A percentile compares a stretch with the other conserved stretches of the same genome.
Conservation (phyloP, 2,888 invertebrate genomes). For the Aphodius sticticus region DNA sequence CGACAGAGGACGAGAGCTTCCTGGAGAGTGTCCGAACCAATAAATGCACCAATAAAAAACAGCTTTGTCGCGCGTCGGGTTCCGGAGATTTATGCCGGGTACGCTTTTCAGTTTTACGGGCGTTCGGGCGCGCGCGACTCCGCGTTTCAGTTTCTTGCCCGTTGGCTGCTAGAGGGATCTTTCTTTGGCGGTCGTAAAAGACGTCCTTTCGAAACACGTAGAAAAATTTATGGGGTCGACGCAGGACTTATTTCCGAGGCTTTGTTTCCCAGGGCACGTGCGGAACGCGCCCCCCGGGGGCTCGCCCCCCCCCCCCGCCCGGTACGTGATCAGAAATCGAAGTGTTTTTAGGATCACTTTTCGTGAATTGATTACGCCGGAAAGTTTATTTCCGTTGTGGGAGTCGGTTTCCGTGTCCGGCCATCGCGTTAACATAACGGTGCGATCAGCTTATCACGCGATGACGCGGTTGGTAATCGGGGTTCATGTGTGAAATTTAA, state of each 20-base stretch:
- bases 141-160: not conserved
- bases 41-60: slow-evolving; percentile 26
- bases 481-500: not conserved
- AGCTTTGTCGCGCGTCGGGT: slow-evolving; percentile 21
- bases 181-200: not conserved
- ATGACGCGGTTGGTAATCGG: not conserved
- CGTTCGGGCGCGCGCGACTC: not conserved
- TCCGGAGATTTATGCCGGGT: slow-evolving; percentile 16
- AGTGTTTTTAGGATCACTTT: slow-evolving; percentile 5
- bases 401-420: not conserved
- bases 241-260: slow-evolving; percentile 13
- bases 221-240: slow-evolving; percentile 23
- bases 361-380: slow-evolving; percentile 4
- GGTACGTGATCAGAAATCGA: slow-evolving; percentile 19
- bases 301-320: not conserved
- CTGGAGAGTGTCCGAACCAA: slow-evolving; percentile 7
- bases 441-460: not conserved
- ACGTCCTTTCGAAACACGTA: slow-evolving; percentile 23
- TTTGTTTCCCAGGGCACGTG: slow-evolving; percentile 6
- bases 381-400: not conserved
- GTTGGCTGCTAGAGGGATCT: not conserved
- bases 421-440: not conserved
- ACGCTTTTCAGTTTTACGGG: slow-evolving; percentile 23
- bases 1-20: slow-evolving; percentile 10
- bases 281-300: not conserved